Base-by-base conservation (phyloP, 2,888 invertebrate species). In the Neoaliturus tenellus region DNA sequence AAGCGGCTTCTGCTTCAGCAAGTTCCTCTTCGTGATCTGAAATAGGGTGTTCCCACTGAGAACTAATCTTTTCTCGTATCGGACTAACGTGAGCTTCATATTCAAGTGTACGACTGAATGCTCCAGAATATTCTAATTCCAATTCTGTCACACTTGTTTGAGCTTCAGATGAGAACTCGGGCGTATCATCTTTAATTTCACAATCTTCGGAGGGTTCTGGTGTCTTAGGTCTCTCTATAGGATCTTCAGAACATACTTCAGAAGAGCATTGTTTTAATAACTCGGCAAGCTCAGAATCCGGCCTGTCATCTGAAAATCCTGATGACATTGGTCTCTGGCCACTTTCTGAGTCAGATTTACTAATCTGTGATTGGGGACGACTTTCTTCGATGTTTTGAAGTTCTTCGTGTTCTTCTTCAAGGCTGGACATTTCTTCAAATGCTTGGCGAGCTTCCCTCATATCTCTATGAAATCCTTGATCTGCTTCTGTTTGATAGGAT, bases 161-260 rank as follows among this genome's bases (percentile, higher is more conserved):
- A 23, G 89, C 89, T 88, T 91, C 90, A 14, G 88, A 88, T 33
- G 89, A 88, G 85, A 88, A 88, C 85, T 89, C 89, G 2, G 90
- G 90, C 14, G 90, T 90, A 80, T 90, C 90, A 84, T 90, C 90
- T 88, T 90, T 90, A 35, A 89, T 89, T 87, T 89, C 89, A 85
- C 86, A 88, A 78, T 90, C 90, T 73, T 88, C 91, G 28, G 89
- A 89, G 12, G 91, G 91, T 87, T 92, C 92, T 39, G 93, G 93
- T 12, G 93, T 91, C 69, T 89, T 88, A 31, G 93, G 93, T 86
- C 93, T 89, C 87, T 92, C 92, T 82, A 92, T 90, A n/a, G 92
- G 92, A 86, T 91, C 91, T 48, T 89, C 89, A 71, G 90, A 89
- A 58, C 89, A 89, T 62, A 88, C 87, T 83, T 90, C 90, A 3